Evolutionary conservation across 2,113 vertebrate species (phyloP).

Genomic region (Bubo bubo): DNA sequence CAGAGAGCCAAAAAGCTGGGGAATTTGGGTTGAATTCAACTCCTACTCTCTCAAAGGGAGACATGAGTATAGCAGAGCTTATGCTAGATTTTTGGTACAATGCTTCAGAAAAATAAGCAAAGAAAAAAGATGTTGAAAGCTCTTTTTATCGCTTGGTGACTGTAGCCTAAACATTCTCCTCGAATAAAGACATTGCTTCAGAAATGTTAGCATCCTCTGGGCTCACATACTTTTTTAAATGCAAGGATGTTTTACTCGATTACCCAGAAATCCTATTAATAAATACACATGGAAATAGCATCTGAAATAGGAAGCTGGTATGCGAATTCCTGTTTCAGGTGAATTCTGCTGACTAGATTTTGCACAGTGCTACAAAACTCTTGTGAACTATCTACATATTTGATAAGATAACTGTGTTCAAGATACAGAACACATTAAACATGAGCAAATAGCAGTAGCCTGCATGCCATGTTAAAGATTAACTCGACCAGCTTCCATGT

Average conservation of each 20-base stretch:
- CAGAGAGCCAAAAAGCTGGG: conserved; percentile 17
- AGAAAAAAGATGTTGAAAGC: not conserved
- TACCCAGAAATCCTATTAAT: not conserved
- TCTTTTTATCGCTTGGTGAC: not conserved
- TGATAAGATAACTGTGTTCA: not conserved
- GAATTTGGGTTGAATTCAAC: conserved; percentile 12
- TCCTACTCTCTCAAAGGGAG: conserved; percentile 29
- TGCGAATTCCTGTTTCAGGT: not conserved
- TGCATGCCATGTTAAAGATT: not conserved
- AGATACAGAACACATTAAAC: not conserved
- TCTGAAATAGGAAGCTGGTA: not conserved
- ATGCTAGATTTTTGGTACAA: not conserved
- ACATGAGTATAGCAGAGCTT: not conserved
- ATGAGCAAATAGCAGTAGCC: not conserved
- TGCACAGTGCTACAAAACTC: not conserved
- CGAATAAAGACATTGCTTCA: not conserved
- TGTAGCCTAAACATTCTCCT: not conserved
- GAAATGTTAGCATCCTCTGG: not conserved
- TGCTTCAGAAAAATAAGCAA: not conserved
- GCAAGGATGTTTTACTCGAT: not conserved
- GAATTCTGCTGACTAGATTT: not conserved
- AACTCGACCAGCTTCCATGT: not conserved
- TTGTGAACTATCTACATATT: not conserved
- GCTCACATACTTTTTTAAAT: not conserved
- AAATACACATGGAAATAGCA: not conserved